Evolutionary conservation across 2,113 vertebrate species (phyloP).

Genomic region (Eira barbara): DNA sequence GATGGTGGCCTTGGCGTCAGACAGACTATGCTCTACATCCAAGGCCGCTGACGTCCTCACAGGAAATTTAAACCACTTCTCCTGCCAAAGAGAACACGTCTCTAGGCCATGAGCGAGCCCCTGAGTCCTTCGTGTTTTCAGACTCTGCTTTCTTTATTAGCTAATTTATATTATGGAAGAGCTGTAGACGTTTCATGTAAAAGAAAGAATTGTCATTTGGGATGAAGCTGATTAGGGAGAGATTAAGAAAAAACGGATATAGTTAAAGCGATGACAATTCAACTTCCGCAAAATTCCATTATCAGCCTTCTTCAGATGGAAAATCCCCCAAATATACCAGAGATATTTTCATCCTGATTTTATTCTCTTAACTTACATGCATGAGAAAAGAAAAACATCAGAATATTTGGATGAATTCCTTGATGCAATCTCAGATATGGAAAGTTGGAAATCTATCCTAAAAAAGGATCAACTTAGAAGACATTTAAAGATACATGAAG

Average conservation of each 20-base stretch:
- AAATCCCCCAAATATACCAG: background rate
- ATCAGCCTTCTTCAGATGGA: background rate
- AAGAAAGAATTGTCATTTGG: background rate
- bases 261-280: background rate
- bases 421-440: background rate
- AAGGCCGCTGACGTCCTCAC: background rate
- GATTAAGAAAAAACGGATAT: background rate
- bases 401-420: background rate
- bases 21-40: fast-evolving
- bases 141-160: background rate
- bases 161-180: background rate
- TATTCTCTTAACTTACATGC: background rate
- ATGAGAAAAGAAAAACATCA: background rate
- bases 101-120: fast-evolving
- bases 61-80: background rate
- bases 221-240: background rate
- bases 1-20: fast-evolving
- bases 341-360: background rate
- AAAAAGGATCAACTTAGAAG: background rate
- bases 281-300: background rate
- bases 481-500: background rate
- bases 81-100: background rate
- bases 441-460: background rate
- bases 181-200: background rate
- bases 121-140: background rate